Evolutionary conservation across 2,113 vertebrate species (phyloP).

Genomic region (Gymnarchus niloticus): DNA sequence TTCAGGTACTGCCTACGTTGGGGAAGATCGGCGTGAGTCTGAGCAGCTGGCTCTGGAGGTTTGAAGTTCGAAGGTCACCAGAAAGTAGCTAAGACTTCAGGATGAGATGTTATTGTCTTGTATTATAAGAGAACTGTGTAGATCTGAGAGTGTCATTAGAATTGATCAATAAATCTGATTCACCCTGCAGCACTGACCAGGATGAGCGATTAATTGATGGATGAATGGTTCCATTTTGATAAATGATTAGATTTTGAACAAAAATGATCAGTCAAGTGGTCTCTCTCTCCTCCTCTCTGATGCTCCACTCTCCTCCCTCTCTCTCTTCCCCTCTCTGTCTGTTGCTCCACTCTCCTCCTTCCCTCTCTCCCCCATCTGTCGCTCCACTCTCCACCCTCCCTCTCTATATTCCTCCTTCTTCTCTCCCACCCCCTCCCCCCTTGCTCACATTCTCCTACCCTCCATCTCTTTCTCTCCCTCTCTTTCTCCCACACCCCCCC

Average conservation of each 20-base stretch:
- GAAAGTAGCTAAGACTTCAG: neutral
- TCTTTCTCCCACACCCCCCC: neutral
- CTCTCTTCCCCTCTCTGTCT: neutral
- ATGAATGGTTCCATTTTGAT: neutral
- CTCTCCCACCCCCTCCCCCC: constrained; percentile 24
- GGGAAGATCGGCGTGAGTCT: neutral
- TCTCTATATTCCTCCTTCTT: neutral
- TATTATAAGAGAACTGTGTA: neutral
- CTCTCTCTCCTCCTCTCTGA: neutral
- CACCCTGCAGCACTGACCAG: neutral
- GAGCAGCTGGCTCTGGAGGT: neutral
- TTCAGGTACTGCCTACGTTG: constrained; percentile 68
- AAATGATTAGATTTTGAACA: neutral
- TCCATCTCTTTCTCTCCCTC: neutral
- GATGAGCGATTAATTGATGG: neutral
- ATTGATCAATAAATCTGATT: neutral
- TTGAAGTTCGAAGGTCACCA: neutral
- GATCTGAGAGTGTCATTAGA: neutral
- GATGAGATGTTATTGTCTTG: neutral
- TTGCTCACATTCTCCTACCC: neutral
- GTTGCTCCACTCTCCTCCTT: neutral
- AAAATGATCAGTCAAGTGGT: no score
- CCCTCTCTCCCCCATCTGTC: neutral
- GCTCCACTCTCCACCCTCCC: neutral
- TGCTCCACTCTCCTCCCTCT: neutral